Evolutionary conservation across 1,140 invertebrate genomes (phyloP), one percentile per base, ranked within the genome.

Genomic region (Bombus cullumanus): DNA sequence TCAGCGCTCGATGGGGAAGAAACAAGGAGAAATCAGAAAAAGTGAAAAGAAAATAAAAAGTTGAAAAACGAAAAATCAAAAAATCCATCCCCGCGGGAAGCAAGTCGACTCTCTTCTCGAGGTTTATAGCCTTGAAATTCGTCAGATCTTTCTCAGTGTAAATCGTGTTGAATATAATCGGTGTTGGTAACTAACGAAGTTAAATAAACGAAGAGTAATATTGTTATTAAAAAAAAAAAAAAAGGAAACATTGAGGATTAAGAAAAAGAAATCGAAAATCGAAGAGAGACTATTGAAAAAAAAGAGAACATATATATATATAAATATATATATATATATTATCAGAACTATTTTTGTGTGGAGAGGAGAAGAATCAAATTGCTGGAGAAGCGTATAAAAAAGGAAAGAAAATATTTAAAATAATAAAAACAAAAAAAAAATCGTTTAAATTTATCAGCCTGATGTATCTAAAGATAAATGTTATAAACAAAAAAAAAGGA

Each of bases 281-380:
- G 47, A 22, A 59, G 57, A 31, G 28, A 77, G 57, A 80, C n/a
- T 22, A 39, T 62, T 9, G 68, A 77, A 59, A 79, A 79, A 64
- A 37, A 71, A 79, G 37, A 76, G 62, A 84, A 81, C 34, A 85
- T 39, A 47, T 64, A 86, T 64, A 86, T 75, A n/a, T 22, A 68
- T 31, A 59, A 28, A 47, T 18, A 47, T 5, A 53, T 9, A 83
- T 18, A 88, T 82, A 89, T 88, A 88, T 86, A 88, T 87, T 59
- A n/a, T 66, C 81, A 89, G 77, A 92, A 91, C 86, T 92, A 92
- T 92, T 92, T 92, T 92, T 92, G 87, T 92, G 90, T 90, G 80
- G 28, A 92, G 72, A 76, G 74, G 28, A 89, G 43, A 39, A 43
- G 79, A n/a, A 86, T 31, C 72, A 25, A 41, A 31, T 53, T 25